Conservation (phyloP, 2,113 vertebrate genomes). For the Bostrychus sinensis region DNA sequence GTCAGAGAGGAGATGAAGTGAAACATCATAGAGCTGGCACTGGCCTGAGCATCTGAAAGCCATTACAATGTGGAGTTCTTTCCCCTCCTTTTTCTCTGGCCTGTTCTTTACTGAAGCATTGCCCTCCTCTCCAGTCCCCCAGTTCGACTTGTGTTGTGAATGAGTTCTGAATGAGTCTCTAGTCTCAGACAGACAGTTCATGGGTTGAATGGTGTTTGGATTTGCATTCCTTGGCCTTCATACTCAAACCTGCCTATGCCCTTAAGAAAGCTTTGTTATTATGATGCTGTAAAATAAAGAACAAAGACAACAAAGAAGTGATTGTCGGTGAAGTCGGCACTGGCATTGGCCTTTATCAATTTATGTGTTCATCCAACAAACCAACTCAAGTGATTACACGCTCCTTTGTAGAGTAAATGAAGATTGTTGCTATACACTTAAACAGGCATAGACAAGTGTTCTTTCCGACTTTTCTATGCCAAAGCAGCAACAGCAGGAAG, state of each 20-base stretch:
- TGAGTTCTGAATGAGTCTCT: constrained; percentile 43
- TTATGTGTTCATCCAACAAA: too few relatives aligned
- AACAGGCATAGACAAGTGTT: too few relatives aligned
- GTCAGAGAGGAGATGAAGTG: constrained; percentile 50
- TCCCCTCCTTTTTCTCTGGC: constrained; percentile 42
- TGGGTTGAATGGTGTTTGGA: constrained; percentile 4
- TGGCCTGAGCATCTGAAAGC: constrained; percentile 64
- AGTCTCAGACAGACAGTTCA: constrained; percentile 18
- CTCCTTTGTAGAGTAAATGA: too few relatives aligned
- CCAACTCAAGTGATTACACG: too few relatives aligned
- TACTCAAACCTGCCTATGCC: too few relatives aligned
- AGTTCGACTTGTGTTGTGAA: constrained; percentile 48
- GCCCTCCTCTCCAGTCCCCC: constrained; percentile 16
- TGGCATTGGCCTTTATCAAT: too few relatives aligned
- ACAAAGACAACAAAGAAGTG: too few relatives aligned
- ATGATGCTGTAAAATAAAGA: too few relatives aligned
- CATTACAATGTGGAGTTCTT: constrained; percentile 64
- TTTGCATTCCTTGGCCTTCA: not conserved
- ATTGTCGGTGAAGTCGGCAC: too few relatives aligned
- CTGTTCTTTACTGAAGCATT: constrained; percentile 38
- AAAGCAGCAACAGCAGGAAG: constrained; percentile 45
- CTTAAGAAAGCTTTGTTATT: too few relatives aligned
- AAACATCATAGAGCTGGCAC: constrained; percentile 64
- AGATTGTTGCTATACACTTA: too few relatives aligned
- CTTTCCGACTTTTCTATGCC: constrained; percentile 7